phyloP scores from a whole-genome alignment of 2,888 invertebrate species.

The Euproctis similis region DNA sequence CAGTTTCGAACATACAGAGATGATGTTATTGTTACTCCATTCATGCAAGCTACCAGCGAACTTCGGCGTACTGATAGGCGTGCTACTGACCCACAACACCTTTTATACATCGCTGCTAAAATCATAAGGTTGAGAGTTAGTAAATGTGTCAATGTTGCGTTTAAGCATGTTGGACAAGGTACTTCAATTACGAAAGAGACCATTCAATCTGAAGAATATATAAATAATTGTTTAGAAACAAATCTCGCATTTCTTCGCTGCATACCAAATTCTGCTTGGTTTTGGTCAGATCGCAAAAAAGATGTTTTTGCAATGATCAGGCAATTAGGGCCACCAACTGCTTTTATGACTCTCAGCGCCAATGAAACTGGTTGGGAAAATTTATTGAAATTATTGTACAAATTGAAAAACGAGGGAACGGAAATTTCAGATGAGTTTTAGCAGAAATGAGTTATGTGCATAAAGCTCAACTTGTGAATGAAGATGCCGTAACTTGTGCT shows the following conservation, averaged over 20 bases:
- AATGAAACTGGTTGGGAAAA: conserved; percentile 39
- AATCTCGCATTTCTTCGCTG: conserved; percentile 36
- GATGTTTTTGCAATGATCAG: conserved; percentile 47
- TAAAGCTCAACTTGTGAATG: conserved; percentile 25
- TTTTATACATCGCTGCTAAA: background rate
- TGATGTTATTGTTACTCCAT: conserved; percentile 9
- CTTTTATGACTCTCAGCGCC: conserved; percentile 45
- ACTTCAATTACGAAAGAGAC: background rate
- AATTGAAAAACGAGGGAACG: background rate
- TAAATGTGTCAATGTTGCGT: background rate
- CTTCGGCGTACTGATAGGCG: background rate
- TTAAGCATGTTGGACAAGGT: background rate
- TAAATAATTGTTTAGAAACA: background rate
- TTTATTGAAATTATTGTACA: background rate
- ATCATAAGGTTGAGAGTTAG: background rate
- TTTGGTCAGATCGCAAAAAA: conserved; percentile 38
- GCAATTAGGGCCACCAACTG: conserved; percentile 40
- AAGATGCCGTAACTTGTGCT: conserved; percentile 33
- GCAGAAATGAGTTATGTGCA: conserved; percentile 16
- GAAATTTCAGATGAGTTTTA: background rate
- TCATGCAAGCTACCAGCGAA: background rate
- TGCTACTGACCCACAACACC: background rate
- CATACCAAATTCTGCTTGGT: conserved; percentile 42
- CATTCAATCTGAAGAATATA: background rate
- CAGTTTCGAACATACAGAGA: conserved; percentile 28